A percentile compares a stretch with the other conserved stretches of the same genome.
These are phyloP conservation scores for Trimorus sp. DNA, from an alignment of 2,888 invertebrate species.

Conservation along the genomic window DNA sequence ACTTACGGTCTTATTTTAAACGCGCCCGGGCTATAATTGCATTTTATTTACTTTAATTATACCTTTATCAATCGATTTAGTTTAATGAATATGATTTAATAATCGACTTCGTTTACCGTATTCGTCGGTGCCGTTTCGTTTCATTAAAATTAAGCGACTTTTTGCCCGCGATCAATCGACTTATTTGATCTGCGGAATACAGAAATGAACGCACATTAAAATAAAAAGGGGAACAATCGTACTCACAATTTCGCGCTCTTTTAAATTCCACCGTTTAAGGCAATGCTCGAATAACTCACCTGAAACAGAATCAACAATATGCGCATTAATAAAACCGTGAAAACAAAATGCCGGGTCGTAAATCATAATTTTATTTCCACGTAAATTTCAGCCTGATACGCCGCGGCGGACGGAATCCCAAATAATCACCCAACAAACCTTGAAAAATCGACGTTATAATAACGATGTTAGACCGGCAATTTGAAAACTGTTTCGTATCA, in stretches of 20 bases:
- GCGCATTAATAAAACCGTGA: background rate
- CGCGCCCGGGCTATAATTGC: background rate
- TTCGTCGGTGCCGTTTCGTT: background rate
- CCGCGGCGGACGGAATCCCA: too few relatives aligned
- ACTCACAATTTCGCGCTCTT: constrained; percentile 1
- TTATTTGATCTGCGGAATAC: background rate
- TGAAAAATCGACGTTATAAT: too few relatives aligned
- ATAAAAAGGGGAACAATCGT: constrained; percentile 2
- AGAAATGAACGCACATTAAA: background rate
- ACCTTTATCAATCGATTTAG: constrained; percentile 1
- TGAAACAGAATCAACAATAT: constrained; percentile 31
- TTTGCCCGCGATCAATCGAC: background rate
- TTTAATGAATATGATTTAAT: constrained; percentile 1
- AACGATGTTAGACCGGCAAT: too few relatives aligned
- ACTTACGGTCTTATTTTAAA: background rate
- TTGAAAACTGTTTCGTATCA: too few relatives aligned
- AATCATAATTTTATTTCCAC: too few relatives aligned
- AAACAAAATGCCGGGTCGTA: too few relatives aligned
- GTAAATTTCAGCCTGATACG: too few relatives aligned
- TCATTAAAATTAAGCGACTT: background rate
- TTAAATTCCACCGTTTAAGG: constrained; percentile 1
- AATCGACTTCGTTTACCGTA: background rate
- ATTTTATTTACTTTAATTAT: constrained; percentile 4
- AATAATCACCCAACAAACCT: too few relatives aligned
- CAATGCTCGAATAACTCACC: constrained; percentile 27